Base-by-base conservation (phyloP, 2,113 vertebrate genomes). In the Rhinichthys klamathensis region DNA sequence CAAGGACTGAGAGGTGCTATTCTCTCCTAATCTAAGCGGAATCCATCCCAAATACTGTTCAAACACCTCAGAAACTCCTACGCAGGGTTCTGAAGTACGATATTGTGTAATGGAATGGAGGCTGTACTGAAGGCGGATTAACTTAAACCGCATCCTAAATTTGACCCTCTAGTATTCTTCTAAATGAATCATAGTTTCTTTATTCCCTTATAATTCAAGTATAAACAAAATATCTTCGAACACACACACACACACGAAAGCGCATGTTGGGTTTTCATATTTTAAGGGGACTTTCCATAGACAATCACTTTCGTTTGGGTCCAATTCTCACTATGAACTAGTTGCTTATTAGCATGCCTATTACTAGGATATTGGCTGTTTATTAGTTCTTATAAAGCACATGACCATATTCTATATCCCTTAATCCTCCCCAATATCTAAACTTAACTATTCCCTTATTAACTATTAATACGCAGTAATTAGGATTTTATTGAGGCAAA, bases 1-100 rank as follows among this genome's bases (percentile, higher is more conserved):
- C 69, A 61, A 51, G 23, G 25, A 85, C 41, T 85, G 18, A 78
- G 46, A 54, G 58, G 81, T 70, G 35, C n/a, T 63, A 60, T 70
- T 77, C 49, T 85, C 25, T 30, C 27, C 25, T 69, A 76, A 41
- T 41, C 80, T 79, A 75, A 54, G 3, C 6, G 46, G 69, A 75
- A 56, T 63, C 58, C 85, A 84, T 12, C 41, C 30, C 10, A 35
- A 82, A 76, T 16, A 63, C 78, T 23, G 56, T 41, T 63, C 44
- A 63, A 79, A 61, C n/a, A 82, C 30, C 73, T 18, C 4, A 18
- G 60, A 18, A 27, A 32, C 51, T 61, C 27, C 56, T 35, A n/a
- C 35, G 32, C 63, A n/a, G 49, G 13, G 12, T 12, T 61, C 4
- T 75, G 54, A 51, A 82, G 58, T 41, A 61, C 8, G 2, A 60